These are phyloP conservation scores for Gnathonemus longibarbis DNA, from an alignment of 2,113 vertebrate species.

Conservation along the genomic window DNA sequence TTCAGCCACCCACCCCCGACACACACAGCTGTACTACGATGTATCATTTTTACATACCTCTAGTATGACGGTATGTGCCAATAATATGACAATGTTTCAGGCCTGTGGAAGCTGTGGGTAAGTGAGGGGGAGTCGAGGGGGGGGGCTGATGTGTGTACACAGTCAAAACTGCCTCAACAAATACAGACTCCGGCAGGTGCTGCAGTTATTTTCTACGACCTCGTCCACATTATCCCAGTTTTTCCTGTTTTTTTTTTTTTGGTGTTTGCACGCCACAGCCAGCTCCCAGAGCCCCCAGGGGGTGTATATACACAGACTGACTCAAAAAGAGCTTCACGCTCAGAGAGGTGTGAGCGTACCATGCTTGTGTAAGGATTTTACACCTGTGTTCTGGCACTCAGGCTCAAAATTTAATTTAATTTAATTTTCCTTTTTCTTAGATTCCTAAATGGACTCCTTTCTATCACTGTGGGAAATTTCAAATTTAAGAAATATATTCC, in stretches of 20 bases:
- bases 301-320: neutral
- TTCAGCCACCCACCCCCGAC: neutral
- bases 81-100: neutral
- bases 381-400: neutral
- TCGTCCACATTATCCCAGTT: neutral
- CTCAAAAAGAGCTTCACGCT: neutral
- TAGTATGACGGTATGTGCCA: neutral
- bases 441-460: neutral
- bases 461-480: neutral
- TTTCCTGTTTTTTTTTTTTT: neutral
- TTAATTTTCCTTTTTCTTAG: neutral
- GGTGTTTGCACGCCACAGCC: neutral
- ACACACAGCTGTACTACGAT: neutral
- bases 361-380: neutral
- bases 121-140: neutral
- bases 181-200: neutral
- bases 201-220: neutral
- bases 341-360: neutral
- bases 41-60: neutral
- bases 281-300: neutral
- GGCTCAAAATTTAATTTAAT: neutral
- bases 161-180: neutral
- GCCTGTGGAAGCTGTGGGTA: neutral
- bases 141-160: neutral
- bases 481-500: neutral